Evolutionary conservation across 2,113 vertebrate genomes (phyloP).

Genomic region (Fulmarus glacialis): DNA sequence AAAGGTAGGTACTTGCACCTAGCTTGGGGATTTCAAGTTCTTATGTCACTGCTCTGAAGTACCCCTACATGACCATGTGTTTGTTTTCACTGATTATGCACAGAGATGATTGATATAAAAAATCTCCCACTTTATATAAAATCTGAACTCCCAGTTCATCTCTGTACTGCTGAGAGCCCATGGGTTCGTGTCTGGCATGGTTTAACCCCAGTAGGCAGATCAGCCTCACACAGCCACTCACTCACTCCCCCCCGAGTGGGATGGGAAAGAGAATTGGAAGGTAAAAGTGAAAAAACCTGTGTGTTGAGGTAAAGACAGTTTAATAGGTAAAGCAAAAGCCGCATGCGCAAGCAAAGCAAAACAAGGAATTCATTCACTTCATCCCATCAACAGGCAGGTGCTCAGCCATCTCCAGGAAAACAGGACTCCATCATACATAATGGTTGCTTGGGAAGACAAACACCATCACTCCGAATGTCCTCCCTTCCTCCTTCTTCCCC

Average conservation of each 20-base stretch:
- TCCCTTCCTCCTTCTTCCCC: neutral
- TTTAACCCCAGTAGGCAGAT: neutral
- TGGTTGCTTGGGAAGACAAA: neutral
- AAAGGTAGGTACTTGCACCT: neutral
- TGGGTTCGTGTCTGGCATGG: neutral
- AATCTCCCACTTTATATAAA: neutral
- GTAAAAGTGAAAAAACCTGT: neutral
- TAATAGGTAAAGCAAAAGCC: neutral
- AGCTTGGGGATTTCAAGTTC: neutral
- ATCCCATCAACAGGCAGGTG: neutral
- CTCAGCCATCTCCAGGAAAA: neutral
- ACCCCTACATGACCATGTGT: neutral
- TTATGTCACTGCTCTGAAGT: neutral
- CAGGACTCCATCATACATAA: fast-evolving
- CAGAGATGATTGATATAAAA: neutral
- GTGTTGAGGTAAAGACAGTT: neutral
- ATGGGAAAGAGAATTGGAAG: neutral
- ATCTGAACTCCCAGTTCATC: neutral
- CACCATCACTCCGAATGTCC: fast-evolving
- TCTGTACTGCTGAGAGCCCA: neutral
- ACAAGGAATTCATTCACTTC: neutral
- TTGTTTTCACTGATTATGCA: neutral
- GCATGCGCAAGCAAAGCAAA: fast-evolving
- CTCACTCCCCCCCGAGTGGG: too few species aligned
- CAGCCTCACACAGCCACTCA: neutral